Percentiles rank a stretch among this genome's conserved stretches.
phyloP scores from a whole-genome alignment of 2,113 vertebrate genomes.

The Bos javanicus region DNA sequence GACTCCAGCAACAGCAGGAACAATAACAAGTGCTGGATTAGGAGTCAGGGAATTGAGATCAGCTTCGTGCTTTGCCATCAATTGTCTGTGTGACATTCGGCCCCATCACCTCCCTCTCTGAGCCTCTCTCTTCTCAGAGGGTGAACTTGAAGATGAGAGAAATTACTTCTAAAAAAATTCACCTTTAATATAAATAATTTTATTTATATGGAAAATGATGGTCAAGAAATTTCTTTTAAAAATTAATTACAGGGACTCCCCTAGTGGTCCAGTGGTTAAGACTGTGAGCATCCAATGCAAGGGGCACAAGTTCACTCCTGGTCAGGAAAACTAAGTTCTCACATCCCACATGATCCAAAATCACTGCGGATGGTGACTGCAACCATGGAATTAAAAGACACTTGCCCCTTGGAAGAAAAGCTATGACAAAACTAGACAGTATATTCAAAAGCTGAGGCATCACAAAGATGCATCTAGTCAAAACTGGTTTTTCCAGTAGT shows the following conservation, averaged over 20 bases:
- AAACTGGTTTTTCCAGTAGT: neutral
- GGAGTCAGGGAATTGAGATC: neutral
- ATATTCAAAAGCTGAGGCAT: neutral
- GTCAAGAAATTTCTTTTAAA: neutral
- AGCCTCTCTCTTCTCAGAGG: neutral
- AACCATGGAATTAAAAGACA: neutral
- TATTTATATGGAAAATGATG: neutral
- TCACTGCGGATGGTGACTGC: fast-evolving
- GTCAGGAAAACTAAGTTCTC: neutral
- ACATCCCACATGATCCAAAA: neutral
- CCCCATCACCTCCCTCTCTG: neutral
- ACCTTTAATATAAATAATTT: neutral
- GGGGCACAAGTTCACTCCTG: neutral
- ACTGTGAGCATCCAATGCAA: neutral
- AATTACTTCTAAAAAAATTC: neutral
- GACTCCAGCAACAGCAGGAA: neutral
- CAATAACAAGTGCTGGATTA: neutral
- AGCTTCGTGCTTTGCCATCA: neutral
- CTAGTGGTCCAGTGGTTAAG: neutral
- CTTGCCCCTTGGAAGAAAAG: neutral
- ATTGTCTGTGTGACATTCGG: neutral
- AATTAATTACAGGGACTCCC: neutral
- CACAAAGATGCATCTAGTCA: neutral
- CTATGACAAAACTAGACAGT: neutral
- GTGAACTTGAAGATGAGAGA: neutral